Conservation (phyloP, 1,140 invertebrate species). For the Drosophila saltans region DNA sequence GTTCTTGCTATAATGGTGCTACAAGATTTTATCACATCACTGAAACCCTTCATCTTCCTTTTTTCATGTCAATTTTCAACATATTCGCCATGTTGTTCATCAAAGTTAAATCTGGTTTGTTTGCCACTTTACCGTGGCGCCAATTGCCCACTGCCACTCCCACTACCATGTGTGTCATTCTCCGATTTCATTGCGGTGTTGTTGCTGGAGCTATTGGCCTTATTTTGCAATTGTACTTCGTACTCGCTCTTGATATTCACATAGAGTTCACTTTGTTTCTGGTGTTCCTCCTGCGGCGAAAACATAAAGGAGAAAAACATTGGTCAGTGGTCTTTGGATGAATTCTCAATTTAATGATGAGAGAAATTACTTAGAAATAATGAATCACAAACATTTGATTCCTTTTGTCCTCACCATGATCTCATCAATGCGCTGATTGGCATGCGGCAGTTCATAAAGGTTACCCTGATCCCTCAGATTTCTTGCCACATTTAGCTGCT, state of each 20-base stretch:
- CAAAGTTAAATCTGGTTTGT: neutral
- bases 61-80: neutral
- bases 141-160: neutral
- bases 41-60: constrained; percentile 46
- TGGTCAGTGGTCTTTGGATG: no score
- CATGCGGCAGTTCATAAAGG: constrained; percentile 61
- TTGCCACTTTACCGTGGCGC: neutral
- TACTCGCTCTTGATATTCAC: constrained; percentile 79
- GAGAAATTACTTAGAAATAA: no score
- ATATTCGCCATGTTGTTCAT: no score
- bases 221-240: constrained; percentile 70
- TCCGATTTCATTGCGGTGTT: constrained; percentile 41
- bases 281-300: constrained; percentile 66
- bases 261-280: constrained; percentile 72
- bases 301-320: neutral
- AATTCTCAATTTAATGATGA: no score
- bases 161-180: constrained; percentile 6
- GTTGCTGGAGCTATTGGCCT: constrained; percentile 30
- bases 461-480: constrained; percentile 70
- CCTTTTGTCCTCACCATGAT: constrained; percentile 62
- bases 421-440: constrained; percentile 66
- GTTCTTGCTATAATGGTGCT: constrained; percentile 21
- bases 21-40: constrained; percentile 55
- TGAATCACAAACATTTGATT: neutral
- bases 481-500: constrained; percentile 67